Conservation (phyloP, 1,140 invertebrate species). For the Saxidomus purpurata region DNA sequence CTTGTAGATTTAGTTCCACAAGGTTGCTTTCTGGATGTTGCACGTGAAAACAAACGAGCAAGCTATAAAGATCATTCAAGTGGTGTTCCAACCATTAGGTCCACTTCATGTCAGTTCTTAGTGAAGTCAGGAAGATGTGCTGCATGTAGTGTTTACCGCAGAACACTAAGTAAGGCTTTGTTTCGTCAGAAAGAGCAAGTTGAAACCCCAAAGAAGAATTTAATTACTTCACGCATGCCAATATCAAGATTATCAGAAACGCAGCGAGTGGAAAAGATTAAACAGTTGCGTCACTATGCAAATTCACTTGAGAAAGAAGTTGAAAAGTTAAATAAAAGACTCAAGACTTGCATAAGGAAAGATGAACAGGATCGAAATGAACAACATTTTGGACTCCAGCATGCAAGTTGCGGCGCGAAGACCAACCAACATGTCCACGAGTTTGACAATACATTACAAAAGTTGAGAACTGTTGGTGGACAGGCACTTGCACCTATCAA, state of each 20-base stretch:
- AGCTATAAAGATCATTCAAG: neutral
- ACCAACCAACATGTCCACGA: slow-evolving; percentile 57
- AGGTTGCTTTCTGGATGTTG: neutral
- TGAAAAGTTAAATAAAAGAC: no score
- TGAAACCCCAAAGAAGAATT: neutral
- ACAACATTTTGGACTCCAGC: slow-evolving; percentile 64
- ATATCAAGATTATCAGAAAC: no score
- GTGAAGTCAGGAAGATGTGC: neutral
- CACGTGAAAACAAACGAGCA: neutral
- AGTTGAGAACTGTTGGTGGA: neutral
- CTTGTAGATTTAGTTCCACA: neutral
- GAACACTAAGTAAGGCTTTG: neutral
- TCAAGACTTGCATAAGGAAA: neutral
- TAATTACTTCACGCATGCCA: no score
- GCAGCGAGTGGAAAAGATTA: neutral
- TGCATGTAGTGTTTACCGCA: neutral
- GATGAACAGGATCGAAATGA: slow-evolving; percentile 68
- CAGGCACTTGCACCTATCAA: neutral
- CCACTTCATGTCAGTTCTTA: neutral
- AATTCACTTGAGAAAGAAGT: neutral
- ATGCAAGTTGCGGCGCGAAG: slow-evolving; percentile 25
- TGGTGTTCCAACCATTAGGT: neutral
- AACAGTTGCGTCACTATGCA: neutral
- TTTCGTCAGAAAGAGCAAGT: neutral
- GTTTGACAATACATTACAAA: slow-evolving; percentile 26